Base-by-base conservation (phyloP, 1,140 invertebrate species). In the Drosophila mauritiana region DNA sequence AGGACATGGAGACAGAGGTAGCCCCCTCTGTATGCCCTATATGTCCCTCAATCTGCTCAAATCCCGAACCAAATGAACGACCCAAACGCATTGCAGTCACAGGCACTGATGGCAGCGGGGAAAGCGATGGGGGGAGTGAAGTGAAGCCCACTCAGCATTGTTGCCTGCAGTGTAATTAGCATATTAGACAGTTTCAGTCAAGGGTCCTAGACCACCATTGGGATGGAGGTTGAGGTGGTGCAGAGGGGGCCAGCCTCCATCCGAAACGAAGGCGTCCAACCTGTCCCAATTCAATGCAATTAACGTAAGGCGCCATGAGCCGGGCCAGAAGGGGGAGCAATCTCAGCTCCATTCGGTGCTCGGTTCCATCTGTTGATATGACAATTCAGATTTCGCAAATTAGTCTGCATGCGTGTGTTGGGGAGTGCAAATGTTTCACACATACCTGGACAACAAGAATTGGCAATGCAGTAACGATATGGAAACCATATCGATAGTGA, bases 121-220 rank as follows among this genome's bases (percentile, higher is more conserved):
- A 3, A 0, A 10, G 31, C 31, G 7, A 31, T 2, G 56, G 40
- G 1, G 1, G 37, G 10, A n/a, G 7, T 10, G 52, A 6, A 40
- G 31, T 17, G 56, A 13, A 49, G 37, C 51, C 31, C 53, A 45
- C 27, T 43, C 45, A 39, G 55, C 63, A 67, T 78, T 77, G 73
- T 70, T 83, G 63, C 70, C 83, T 86, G 83, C 83, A 86, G 83
- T 88, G 83, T 88, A 88, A 88, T 88, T 88, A 88, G 83, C 83
- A 88, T 88, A 88, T 88, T 88, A 88, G 84, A 70, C 84, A 80
- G 79, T 69, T 63, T 62, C 63, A 78, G 73, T 77, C 73, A 69
- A 70, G 74, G 64, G 45, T 69, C 63, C 63, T 55, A 42, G 37
- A 55, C 27, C 67, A 70, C 52, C 52, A 27, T 49, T 36, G 52